Conservation (phyloP, 1,140 invertebrate genomes). For the Leptonema lineaticorne region DNA sequence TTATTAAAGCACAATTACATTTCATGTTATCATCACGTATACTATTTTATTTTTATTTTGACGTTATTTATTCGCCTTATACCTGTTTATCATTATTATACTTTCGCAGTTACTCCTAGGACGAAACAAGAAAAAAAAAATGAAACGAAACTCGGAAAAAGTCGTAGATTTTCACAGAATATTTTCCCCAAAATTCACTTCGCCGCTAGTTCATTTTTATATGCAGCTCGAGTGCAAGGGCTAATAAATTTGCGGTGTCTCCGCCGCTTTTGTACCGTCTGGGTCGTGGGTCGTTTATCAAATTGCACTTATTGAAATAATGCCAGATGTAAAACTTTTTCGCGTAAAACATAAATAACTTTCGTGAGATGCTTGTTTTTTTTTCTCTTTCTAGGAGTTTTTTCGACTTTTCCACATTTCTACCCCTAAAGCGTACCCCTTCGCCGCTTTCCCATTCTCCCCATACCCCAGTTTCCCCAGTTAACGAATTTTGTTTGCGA, state of each 20-base stretch:
- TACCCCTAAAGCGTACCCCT: background rate
- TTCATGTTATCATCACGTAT: too few relatives aligned
- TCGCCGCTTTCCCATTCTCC: too few relatives aligned
- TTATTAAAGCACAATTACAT: too few relatives aligned
- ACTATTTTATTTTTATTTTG: too few relatives aligned
- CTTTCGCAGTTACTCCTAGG: too few relatives aligned
- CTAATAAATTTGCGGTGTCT: constrained; percentile 9
- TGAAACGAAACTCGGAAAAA: too few relatives aligned
- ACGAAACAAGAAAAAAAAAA: too few relatives aligned
- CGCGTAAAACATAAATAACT: constrained; percentile 20
- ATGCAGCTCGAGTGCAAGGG: background rate
- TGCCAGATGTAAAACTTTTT: constrained; percentile 16
- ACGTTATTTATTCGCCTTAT: too few relatives aligned
- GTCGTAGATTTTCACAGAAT: too few relatives aligned
- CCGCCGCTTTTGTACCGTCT: background rate
- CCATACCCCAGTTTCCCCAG: background rate
- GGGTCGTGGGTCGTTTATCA: constrained; percentile 1
- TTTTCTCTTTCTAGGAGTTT: too few relatives aligned
- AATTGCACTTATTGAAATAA: constrained; percentile 23
- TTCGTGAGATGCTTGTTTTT: background rate
- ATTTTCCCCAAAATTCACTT: background rate
- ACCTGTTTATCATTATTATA: too few relatives aligned
- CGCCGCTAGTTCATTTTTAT: background rate
- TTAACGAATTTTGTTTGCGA: constrained; percentile 16
- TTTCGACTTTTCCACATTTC: background rate